Evolutionary conservation across 2,888 invertebrate genomes (phyloP).

Genomic region (Clitarchus hookeri): DNA sequence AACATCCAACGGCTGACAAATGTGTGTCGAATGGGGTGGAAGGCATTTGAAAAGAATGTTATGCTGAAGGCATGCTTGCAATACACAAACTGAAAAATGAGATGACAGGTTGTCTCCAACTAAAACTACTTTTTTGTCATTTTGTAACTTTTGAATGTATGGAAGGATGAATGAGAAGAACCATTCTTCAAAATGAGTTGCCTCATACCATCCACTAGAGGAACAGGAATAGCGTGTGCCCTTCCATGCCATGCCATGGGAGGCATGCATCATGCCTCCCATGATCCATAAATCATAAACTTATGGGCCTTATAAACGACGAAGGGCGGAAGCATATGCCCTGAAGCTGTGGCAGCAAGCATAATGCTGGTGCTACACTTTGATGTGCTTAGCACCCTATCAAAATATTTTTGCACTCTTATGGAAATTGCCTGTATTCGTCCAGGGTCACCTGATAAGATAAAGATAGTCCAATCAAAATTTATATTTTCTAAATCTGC

Average conservation of each 20-base stretch:
- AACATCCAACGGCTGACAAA: background rate
- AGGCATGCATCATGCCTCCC: too few species aligned
- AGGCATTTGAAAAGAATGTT: slow-evolving; percentile 10
- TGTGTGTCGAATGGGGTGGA: background rate
- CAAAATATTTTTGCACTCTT: slow-evolving; percentile 19
- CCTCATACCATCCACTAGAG: background rate
- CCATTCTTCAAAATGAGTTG: slow-evolving; percentile 8
- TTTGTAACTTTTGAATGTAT: background rate
- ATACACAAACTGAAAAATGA: background rate
- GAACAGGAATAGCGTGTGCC: background rate
- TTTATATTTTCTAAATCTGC: slow-evolving; percentile 11
- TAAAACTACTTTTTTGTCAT: background rate
- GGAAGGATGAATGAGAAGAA: background rate
- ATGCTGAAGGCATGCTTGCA: background rate
- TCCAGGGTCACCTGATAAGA: slow-evolving; percentile 20
- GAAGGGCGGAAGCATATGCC: slow-evolving; percentile 15
- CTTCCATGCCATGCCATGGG: too few species aligned
- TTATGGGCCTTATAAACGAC: slow-evolving; percentile 10
- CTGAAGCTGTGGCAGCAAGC: slow-evolving; percentile 19
- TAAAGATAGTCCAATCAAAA: slow-evolving; percentile 17
- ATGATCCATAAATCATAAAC: slow-evolving; percentile 15
- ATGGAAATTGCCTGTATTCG: background rate
- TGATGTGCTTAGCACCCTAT: background rate
- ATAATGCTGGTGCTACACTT: slow-evolving; percentile 16
- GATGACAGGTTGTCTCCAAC: too few species aligned